A percentile compares a stretch with the other conserved stretches of the same genome.
Conservation (phyloP, 2,888 invertebrate genomes). For the Lysandra bellargus region DNA sequence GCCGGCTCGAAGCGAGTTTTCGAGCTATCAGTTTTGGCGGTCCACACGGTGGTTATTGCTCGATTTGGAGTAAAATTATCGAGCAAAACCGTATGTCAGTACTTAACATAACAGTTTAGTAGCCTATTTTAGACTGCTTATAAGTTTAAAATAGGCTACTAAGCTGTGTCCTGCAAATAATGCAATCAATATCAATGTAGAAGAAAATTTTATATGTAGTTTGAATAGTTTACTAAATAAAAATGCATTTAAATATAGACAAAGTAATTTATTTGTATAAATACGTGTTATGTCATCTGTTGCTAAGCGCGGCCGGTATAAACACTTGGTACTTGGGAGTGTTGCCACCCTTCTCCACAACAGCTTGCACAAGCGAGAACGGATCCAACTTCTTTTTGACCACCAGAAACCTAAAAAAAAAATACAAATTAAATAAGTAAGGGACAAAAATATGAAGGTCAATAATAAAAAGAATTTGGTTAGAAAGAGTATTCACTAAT, state of each 20-base stretch:
- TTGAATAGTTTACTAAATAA: neutral
- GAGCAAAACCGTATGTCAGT: too few relatives aligned
- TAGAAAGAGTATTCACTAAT: neutral
- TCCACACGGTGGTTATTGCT: too few relatives aligned
- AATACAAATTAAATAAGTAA: conserved; percentile 28
- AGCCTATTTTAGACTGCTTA: too few relatives aligned
- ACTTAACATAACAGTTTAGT: too few relatives aligned
- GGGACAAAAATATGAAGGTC: neutral
- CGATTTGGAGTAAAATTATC: too few relatives aligned
- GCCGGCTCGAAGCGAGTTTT: too few relatives aligned
- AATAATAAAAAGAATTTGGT: neutral
- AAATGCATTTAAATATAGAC: neutral
- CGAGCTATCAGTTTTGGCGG: too few relatives aligned
- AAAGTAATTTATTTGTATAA: conserved; percentile 26
- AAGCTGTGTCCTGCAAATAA: too few relatives aligned
- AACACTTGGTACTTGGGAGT: conserved; percentile 69
- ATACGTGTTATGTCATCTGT: conserved; percentile 31
- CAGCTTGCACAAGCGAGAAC: conserved; percentile 58
- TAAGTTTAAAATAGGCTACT: too few relatives aligned
- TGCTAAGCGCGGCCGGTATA: conserved; percentile 47
- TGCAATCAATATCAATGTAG: too few relatives aligned
- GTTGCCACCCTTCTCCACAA: conserved; percentile 62
- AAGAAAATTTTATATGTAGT: too few relatives aligned
- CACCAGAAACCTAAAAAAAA: conserved; percentile 63
- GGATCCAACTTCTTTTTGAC: conserved; percentile 68